phyloP scores from a whole-genome alignment of 2,888 invertebrate genomes.

The Archips xylosteana region DNA sequence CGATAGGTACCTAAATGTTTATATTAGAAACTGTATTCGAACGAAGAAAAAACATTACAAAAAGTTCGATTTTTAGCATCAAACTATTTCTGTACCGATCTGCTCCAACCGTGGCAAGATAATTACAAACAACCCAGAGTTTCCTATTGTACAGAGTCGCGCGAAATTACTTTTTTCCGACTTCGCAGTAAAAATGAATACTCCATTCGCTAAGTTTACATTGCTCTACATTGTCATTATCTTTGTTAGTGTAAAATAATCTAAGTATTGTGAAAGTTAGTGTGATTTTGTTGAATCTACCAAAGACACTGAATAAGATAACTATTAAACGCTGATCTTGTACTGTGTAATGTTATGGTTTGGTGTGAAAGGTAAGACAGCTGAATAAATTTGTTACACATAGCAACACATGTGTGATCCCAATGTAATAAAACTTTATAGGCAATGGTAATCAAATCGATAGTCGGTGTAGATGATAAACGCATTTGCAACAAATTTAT shows the following conservation, averaged over 20 bases:
- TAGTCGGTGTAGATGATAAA: background rate
- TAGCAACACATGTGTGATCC: background rate
- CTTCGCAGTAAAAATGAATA: slow-evolving; percentile 2
- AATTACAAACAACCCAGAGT: slow-evolving; percentile 20
- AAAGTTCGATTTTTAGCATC: too few species aligned
- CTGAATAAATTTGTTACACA: background rate
- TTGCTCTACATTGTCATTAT: slow-evolving; percentile 2
- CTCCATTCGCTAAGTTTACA: slow-evolving; percentile 7
- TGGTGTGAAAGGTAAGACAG: background rate
- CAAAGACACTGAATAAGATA: too few species aligned
- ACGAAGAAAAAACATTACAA: background rate
- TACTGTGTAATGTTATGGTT: background rate
- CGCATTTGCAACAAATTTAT: background rate
- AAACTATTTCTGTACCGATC: background rate
- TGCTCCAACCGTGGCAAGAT: background rate
- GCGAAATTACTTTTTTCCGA: slow-evolving; percentile 27
- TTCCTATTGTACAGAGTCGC: slow-evolving; percentile 11
- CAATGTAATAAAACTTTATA: background rate
- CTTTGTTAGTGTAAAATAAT: background rate
- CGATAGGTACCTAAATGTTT: too few species aligned
- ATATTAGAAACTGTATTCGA: too few species aligned
- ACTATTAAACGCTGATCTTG: too few species aligned
- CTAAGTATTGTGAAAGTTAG: background rate
- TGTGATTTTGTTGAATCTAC: background rate
- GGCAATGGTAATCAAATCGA: too few species aligned